A percentile compares a stretch with the other conserved stretches of the same genome.
phyloP scores from a whole-genome alignment of 2,113 vertebrate genomes.

The Ellobius talpinus region DNA sequence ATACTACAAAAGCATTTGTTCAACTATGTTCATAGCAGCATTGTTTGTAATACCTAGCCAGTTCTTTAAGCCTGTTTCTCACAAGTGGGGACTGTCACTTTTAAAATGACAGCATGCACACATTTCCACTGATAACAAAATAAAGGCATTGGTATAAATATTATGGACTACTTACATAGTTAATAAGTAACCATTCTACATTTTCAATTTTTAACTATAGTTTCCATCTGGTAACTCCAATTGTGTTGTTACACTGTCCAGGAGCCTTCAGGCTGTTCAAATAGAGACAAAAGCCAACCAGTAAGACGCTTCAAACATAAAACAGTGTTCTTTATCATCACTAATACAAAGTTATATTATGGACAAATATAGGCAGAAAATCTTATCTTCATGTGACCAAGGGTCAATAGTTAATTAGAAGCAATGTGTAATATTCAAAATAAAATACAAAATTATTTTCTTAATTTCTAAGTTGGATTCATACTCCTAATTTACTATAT shows the following conservation, averaged over 20 bases:
- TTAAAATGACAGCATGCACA: background rate
- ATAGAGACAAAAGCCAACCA: background rate
- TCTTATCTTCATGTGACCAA: background rate
- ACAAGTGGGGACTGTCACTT: background rate
- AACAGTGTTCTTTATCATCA: background rate
- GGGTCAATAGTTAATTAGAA: background rate
- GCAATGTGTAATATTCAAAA: background rate
- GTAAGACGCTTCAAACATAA: background rate
- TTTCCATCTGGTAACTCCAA: background rate
- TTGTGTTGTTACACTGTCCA: background rate
- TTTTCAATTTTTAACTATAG: background rate
- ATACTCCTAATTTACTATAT: background rate
- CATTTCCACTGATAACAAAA: background rate
- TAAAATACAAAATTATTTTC: background rate
- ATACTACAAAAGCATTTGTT: too few relatives aligned
- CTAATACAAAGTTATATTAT: background rate
- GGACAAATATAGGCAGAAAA: background rate
- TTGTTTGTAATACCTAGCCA: too few relatives aligned
- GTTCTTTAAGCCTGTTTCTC: background rate
- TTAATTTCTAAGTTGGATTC: constrained; percentile 3
- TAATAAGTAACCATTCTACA: background rate
- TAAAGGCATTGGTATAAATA: background rate
- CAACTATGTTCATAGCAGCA: too few relatives aligned
- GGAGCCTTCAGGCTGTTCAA: background rate
- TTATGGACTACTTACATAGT: background rate